Conservation (phyloP, 2,113 vertebrate species). For the Otocyon megalotis region DNA sequence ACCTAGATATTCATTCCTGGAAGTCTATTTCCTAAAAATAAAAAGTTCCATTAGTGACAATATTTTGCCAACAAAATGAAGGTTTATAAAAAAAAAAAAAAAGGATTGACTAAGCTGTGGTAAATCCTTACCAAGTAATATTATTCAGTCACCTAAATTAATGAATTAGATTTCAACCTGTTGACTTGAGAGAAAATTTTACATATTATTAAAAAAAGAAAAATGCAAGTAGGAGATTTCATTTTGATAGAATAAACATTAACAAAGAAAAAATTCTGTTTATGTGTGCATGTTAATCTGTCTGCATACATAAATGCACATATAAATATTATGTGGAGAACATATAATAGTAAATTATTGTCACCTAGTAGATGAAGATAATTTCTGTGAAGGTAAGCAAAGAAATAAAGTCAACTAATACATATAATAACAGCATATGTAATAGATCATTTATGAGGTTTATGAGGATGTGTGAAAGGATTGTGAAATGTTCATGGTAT, state of each 20-base stretch:
- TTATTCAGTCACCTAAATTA: not conserved
- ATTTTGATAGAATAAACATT: not conserved
- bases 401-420: not conserved
- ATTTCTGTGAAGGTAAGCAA: not conserved
- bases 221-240: not conserved
- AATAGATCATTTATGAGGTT: not conserved
- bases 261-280: not conserved
- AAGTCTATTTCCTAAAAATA: not conserved
- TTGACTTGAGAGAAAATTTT: not conserved
- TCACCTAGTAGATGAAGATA: not conserved
- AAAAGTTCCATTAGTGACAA: not conserved
- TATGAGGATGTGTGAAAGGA: not conserved
- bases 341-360: not conserved
- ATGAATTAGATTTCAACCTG: not conserved
- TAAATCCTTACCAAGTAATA: not conserved
- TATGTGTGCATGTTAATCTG: not conserved
- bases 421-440: not conserved
- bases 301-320: not conserved
- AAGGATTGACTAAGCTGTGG: not conserved
- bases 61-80: not conserved
- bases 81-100: not conserved
- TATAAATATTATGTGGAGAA: not conserved
- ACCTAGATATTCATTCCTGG: not conserved
- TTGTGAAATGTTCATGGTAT: not conserved
- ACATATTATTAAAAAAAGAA: not conserved